Percentiles rank a stretch among this genome's conserved stretches.
phyloP scores from a whole-genome alignment of 2,113 vertebrate species.

The Gopherus evgoodei region DNA sequence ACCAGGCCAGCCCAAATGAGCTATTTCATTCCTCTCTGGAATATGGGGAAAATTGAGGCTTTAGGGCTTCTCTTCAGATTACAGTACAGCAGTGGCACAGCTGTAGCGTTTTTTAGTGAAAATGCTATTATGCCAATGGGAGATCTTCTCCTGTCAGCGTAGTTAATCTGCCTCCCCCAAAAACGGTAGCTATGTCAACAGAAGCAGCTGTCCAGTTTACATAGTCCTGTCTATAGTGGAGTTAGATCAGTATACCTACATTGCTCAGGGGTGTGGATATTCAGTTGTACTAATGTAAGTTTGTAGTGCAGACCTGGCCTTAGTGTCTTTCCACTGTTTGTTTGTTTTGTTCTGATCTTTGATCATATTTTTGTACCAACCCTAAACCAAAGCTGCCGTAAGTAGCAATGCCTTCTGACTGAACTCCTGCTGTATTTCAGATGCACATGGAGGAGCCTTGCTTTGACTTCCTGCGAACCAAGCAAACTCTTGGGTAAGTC shows the following conservation, averaged over 20 bases:
- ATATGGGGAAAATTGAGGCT: neutral
- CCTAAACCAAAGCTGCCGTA: fast-evolving
- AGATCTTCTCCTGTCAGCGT: neutral
- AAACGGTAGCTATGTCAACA: neutral
- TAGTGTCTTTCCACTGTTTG: fast-evolving
- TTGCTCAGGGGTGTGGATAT: neutral
- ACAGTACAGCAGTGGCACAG: neutral
- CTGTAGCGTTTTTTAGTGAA: neutral
- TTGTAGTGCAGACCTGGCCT: neutral
- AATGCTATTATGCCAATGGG: neutral
- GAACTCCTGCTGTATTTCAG: slow-evolving; percentile 75
- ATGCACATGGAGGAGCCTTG: slow-evolving; percentile 99
- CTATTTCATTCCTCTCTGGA: neutral
- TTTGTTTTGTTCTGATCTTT: neutral
- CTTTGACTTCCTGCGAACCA: slow-evolving; percentile 97
- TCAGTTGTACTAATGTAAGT: neutral
- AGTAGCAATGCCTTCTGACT: neutral
- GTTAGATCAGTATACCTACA: neutral
- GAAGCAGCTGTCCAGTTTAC: neutral
- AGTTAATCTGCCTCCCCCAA: neutral
- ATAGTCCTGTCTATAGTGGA: neutral
- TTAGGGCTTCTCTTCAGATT: neutral
- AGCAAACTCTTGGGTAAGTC: slow-evolving; percentile 95
- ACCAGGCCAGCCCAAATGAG: neutral
- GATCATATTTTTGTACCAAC: fast-evolving